Conservation (phyloP, 2,888 invertebrate species). For the Drosophila acutilabella region DNA sequence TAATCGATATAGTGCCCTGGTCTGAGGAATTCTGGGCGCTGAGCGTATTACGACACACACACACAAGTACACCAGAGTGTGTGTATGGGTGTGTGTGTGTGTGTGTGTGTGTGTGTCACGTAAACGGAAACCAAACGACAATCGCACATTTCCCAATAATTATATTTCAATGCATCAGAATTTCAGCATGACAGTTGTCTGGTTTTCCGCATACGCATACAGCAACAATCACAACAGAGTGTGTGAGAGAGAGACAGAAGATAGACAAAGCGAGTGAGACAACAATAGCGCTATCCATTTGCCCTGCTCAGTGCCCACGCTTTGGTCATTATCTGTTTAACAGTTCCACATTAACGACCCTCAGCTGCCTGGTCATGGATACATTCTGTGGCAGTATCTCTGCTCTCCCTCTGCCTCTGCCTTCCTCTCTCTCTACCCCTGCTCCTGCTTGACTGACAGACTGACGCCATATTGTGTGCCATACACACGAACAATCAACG, state of each 20-base stretch:
- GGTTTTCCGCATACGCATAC: conserved; percentile 75
- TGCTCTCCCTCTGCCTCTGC: not conserved
- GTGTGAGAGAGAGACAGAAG: not conserved
- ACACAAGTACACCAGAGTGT: conserved; percentile 16
- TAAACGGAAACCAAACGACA: conserved; percentile 80
- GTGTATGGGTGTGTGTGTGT: conserved; percentile 11
- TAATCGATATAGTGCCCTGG: conserved; percentile 55
- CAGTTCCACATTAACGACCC: conserved; percentile 78
- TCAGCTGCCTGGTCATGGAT: conserved; percentile 60
- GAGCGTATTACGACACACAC: conserved; percentile 3
- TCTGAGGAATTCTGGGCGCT: conserved; percentile 1
- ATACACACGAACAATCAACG: conserved; percentile 67
- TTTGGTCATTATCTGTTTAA: conserved; percentile 81
- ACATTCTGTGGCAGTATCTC: conserved; percentile 22
- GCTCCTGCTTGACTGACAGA: conserved; percentile 13
- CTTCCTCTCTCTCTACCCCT: not conserved
- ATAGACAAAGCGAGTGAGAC: not conserved
- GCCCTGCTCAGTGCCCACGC: conserved; percentile 35
- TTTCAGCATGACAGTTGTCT: conserved; percentile 74
- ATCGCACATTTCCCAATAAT: conserved; percentile 83
- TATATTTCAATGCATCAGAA: conserved; percentile 83
- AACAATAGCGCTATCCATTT: conserved; percentile 42
- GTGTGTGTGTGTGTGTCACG: conserved; percentile 39
- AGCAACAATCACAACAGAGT: conserved; percentile 50
- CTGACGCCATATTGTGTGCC: conserved; percentile 55